Evolutionary conservation across 2,797 vertebrate genomes (phyloP), one percentile per base, ranked within the genome.

Genomic region (Spinus pinus): DNA sequence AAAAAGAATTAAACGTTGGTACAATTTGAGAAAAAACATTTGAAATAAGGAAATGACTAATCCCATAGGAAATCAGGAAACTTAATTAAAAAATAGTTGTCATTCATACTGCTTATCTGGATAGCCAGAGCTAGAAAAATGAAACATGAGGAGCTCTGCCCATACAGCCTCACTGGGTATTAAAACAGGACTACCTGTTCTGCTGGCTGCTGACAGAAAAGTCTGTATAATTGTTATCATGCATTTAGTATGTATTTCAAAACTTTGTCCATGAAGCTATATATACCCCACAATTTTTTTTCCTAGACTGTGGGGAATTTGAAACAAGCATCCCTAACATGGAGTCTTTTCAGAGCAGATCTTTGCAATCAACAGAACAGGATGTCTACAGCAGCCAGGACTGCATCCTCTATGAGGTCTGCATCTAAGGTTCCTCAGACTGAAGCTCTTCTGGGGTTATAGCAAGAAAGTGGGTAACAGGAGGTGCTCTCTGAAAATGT

Each of bases 41-140:
- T 91, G 53, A 94, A 94, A 78, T 70, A 86, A 91, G 93, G 95
- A 96, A 94, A 93, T 97, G 89, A 95, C 80, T 86, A 93, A 90
- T 84, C 79, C 25, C 87, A 79, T 28, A 67, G 69, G 54, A 90
- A 94, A 93, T 56, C 31, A 90, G 70, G 80, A 94, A 95, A 93
- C 51, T 69, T 83, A 86, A 95, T 92, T 92, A 65, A 86, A 95
- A 94, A 81, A 88, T 41, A 78, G 47, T 91, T 93, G 75, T 41
- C 81, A 88, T 93, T 92, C 69, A 33, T 81, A 53, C 23, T 62
- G 58, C 77, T 93, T 94, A 79, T 95, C 86, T 91, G 88, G 54
- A 86, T 91, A 81, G 92, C 30, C 91, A 95, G 85, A 86, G 81
- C 58, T 86, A 86, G 57, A 81, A 91, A 90, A 95, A 91, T 81